Evolutionary conservation across 1,140 invertebrate species (phyloP).

Genomic region (Nylanderia fulva): DNA sequence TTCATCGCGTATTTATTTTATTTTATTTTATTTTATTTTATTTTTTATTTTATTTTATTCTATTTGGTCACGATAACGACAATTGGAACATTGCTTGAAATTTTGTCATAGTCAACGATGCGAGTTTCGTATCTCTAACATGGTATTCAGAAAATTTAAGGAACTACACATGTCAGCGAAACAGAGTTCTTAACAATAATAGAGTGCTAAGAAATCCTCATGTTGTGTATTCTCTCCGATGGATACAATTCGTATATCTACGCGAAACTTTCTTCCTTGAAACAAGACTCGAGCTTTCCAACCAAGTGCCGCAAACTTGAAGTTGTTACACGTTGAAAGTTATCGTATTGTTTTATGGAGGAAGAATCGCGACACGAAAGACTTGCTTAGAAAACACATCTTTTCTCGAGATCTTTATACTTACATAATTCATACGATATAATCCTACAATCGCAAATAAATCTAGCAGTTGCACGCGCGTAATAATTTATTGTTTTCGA

Average conservation of each 20-base stretch:
- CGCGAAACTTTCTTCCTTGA: constrained; percentile 45
- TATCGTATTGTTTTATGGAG: constrained; percentile 45
- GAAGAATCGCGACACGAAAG: constrained; percentile 49
- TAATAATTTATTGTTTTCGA: not conserved
- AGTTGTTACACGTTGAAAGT: constrained; percentile 55
- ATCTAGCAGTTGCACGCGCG: not conserved
- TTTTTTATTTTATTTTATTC: not conserved
- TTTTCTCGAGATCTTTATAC: not conserved
- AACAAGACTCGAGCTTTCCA: constrained; percentile 56
- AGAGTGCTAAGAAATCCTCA: not conserved
- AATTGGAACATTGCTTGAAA: not conserved
- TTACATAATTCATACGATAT: not conserved
- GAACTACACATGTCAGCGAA: not conserved
- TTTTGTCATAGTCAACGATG: not conserved
- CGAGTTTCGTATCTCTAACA: not conserved
- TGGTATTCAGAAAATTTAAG: not conserved
- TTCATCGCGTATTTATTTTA: not conserved
- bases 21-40: not conserved
- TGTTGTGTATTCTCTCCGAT: not conserved
- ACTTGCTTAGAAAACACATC: not conserved
- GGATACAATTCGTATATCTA: not conserved
- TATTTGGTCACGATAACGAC: not conserved
- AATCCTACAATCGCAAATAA: not conserved
- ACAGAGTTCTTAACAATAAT: not conserved
- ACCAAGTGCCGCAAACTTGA: constrained; percentile 45